phyloP scores from a whole-genome alignment of 2,113 vertebrate species.

The Tyrannus savana region DNA sequence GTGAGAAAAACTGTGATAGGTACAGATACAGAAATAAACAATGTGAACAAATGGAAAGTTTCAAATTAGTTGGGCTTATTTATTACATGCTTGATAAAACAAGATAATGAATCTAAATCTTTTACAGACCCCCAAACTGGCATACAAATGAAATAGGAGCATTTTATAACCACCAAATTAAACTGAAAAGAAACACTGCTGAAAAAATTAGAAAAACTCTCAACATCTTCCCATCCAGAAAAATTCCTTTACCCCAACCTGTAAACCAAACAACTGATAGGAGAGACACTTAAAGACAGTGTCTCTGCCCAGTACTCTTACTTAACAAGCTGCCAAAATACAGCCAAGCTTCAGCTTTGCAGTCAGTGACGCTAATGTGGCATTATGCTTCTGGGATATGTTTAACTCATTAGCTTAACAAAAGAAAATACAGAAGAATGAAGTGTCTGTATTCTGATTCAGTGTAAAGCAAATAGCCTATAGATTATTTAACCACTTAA shows the following conservation, averaged over 20 bases:
- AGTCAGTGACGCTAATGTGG: neutral
- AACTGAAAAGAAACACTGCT: neutral
- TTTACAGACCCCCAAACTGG: neutral
- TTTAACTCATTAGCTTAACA: slow-evolving; percentile 39
- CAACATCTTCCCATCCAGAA: neutral
- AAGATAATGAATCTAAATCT: neutral
- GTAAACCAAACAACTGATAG: neutral
- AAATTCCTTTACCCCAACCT: neutral
- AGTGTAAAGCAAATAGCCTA: neutral
- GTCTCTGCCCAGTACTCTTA: neutral
- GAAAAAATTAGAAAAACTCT: neutral
- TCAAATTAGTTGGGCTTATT: neutral
- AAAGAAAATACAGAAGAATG: neutral
- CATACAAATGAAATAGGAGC: neutral
- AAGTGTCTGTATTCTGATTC: slow-evolving; percentile 3
- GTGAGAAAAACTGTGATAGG: neutral
- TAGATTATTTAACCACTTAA: neutral
- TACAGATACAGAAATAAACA: neutral
- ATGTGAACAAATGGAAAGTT: neutral
- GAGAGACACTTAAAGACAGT: neutral
- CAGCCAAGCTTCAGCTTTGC: neutral
- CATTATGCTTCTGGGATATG: neutral
- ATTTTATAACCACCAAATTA: neutral
- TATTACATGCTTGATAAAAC: slow-evolving; percentile 9
- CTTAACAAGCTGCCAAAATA: neutral